Evolutionary conservation across 1,140 invertebrate species (phyloP).

Genomic region (Listronotus bonariensis): DNA sequence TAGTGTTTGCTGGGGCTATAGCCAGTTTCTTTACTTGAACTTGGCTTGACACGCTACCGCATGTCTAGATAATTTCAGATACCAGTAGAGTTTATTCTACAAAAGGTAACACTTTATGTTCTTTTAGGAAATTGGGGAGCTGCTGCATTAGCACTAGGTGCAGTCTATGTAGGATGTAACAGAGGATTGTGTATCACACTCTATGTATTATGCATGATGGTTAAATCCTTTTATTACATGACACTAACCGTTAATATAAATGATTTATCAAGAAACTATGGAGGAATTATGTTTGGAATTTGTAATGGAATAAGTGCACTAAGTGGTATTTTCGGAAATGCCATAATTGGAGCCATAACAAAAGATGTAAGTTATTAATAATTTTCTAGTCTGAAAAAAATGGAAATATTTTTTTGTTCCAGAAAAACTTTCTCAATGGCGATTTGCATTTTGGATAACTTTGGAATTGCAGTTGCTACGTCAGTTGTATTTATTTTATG

Average conservation of each 20-base stretch:
- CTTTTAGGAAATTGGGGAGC: constrained; percentile 27
- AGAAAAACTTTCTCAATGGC: background rate
- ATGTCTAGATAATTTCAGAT: background rate
- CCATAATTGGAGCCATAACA: constrained; percentile 17
- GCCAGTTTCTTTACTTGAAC: too few species aligned
- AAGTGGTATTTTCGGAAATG: constrained; percentile 22
- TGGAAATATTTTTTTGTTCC: too few species aligned
- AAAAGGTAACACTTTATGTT: constrained; percentile 1
- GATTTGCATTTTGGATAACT: constrained; percentile 6
- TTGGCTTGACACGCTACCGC: too few species aligned
- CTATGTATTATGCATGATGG: constrained; percentile 19
- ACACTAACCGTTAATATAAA: constrained; percentile 26
- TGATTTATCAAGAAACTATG: constrained; percentile 20
- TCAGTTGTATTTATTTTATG: constrained; percentile 2
- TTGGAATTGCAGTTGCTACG: constrained; percentile 2
- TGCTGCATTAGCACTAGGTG: constrained; percentile 6
- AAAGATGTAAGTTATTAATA: constrained; percentile 22
- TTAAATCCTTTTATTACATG: constrained; percentile 29
- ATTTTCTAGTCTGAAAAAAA: too few species aligned
- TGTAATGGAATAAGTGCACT: constrained; percentile 15
- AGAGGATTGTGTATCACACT: constrained; percentile 15
- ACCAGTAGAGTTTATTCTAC: background rate
- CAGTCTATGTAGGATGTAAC: constrained; percentile 34
- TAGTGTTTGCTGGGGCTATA: too few species aligned
- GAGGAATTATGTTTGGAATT: constrained; percentile 27